Base-by-base conservation (phyloP, 2,888 invertebrate genomes). In the Punctoribates punctum region DNA sequence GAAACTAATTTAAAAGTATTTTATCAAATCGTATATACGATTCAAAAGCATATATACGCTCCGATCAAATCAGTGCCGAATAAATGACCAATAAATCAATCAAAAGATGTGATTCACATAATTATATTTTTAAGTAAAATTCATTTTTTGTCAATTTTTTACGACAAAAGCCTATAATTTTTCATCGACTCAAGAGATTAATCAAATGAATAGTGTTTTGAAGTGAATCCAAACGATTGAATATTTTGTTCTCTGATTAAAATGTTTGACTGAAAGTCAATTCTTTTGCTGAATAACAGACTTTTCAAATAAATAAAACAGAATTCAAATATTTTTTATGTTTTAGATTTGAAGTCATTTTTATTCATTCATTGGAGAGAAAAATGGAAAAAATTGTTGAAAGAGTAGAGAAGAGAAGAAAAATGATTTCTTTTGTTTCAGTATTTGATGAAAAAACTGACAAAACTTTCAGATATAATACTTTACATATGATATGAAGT, bases 1-100 rank as follows among this genome's bases (percentile, higher is more conserved):
- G 23, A 25, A 57, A 57, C 25, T 57, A 23, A 57, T 57, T 57
- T 57, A 23, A 57, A 57, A 23, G 57, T 57, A 57, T 57, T 57
- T 57, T 57, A 57, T 20, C 57, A 20, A 57, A 57, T 17, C 13
- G 42, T 42, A 42, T 42, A 13, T 42, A 42, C 42, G 11, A 42
- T 13, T 42, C 11, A 42, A 42, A 42, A 42, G 11, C 13, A 42
- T 9, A 42, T 42, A 13, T 11, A 42, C 11, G 6, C 42, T 42
- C 8, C 4, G 42, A 5, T 42, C 42, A 13, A 42, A 42, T 42
- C 42, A 42, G 42, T 42, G 42, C 1, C 42, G 42, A 42, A 11
- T 42, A 42, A 42, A 42, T 42, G 42, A 13, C 42, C 42, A 11
- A 42, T 42, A 42, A 42, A 42, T 42, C 42, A 42, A 42, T 42